A percentile compares a stretch with the other conserved stretches of the same genome.
phyloP scores from a whole-genome alignment of 2,797 vertebrate species.

The Hirundo rustica region DNA sequence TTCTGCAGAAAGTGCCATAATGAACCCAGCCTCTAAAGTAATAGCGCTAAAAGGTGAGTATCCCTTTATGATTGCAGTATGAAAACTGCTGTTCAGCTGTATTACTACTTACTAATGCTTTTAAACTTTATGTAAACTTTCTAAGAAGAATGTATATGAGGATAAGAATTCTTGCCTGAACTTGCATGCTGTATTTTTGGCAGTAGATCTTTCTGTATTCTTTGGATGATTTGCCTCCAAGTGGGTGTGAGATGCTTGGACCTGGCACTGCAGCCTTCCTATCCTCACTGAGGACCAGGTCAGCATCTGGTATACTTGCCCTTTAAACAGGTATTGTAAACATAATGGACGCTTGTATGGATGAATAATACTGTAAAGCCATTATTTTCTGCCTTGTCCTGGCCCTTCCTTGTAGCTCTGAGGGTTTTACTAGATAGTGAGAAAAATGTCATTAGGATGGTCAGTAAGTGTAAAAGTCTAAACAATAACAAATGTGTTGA shows the following conservation, averaged over 20 bases:
- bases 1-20: slow-evolving; percentile 92
- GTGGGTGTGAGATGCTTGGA: slow-evolving; percentile 14
- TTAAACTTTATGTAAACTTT: neutral
- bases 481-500: neutral
- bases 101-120: neutral
- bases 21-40: slow-evolving; percentile 94
- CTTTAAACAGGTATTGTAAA: neutral
- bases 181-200: slow-evolving; percentile 18
- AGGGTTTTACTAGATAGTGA: neutral
- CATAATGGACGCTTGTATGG: neutral
- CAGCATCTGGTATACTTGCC: neutral
- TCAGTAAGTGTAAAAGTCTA: neutral
- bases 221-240: neutral
- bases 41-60: slow-evolving; percentile 91
- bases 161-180: neutral
- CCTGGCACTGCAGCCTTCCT: neutral
- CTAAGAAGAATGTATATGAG: neutral
- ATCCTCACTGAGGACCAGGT: neutral
- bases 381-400: neutral
- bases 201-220: slow-evolving; percentile 9
- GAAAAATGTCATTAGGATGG: neutral
- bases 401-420: neutral
- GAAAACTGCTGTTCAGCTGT: neutral
- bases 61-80: neutral
- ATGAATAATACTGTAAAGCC: neutral